A percentile compares a stretch with the other conserved stretches of the same genome.
phyloP scores from a whole-genome alignment of 2,888 invertebrate species.

The Carpatolechia fugitivella region DNA sequence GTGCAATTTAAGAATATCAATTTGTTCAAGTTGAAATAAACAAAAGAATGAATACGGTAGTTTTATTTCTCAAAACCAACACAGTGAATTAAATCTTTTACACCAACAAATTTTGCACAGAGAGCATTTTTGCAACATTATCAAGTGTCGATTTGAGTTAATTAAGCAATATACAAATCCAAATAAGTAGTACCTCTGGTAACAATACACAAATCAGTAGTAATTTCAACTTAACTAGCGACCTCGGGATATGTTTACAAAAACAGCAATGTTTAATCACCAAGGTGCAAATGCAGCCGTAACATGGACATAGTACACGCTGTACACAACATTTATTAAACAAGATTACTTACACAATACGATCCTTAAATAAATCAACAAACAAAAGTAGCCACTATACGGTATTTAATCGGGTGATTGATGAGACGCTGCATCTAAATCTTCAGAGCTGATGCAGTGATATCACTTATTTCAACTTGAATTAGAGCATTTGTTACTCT shows the following conservation, averaged over 20 bases:
- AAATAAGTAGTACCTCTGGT: too few relatives aligned
- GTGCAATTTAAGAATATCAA: not conserved
- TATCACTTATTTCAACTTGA: too few relatives aligned
- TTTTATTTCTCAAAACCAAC: conserved; percentile 47
- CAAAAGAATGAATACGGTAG: conserved; percentile 30
- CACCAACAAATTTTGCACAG: conserved; percentile 25
- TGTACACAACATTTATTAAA: conserved; percentile 16
- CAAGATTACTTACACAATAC: not conserved
- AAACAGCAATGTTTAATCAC: too few relatives aligned
- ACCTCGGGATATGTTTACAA: too few relatives aligned
- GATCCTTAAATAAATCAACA: not conserved
- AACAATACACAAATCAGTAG: too few relatives aligned
- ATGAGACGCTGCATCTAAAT: too few relatives aligned
- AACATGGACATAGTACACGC: conserved; percentile 5
- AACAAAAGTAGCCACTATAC: not conserved
- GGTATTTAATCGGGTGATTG: too few relatives aligned
- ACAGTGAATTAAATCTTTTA: conserved; percentile 21
- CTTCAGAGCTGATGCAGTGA: too few relatives aligned
- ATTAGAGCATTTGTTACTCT: too few relatives aligned
- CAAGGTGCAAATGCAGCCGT: not conserved
- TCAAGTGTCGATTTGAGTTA: not conserved
- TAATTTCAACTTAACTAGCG: too few relatives aligned
- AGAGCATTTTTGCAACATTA: conserved; percentile 26
- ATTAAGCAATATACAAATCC: too few relatives aligned
- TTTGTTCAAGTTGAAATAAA: conserved; percentile 3